A percentile compares a stretch with the other conserved stretches of the same genome.
Conservation (phyloP, 1,140 invertebrate genomes). For the Danaus plexippus region DNA sequence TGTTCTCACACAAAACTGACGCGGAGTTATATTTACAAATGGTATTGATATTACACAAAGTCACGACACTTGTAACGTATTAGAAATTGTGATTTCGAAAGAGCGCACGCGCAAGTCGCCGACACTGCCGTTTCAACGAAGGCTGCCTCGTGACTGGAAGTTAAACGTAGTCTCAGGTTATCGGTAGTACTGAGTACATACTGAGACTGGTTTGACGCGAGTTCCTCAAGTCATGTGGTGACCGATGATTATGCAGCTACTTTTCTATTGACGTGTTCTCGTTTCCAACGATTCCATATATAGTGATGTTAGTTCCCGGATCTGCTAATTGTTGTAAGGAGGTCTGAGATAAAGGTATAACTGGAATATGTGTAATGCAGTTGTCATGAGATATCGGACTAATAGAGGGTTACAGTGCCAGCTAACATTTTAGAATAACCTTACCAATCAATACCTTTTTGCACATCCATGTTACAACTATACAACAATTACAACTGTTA, state of each 20-base stretch:
- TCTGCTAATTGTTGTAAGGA: slow-evolving; percentile 17
- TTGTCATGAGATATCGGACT: slow-evolving; percentile 7
- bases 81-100: slow-evolving; percentile 34
- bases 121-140: slow-evolving; percentile 31
- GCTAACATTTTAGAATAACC: too few relatives aligned
- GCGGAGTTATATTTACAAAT: slow-evolving; percentile 19
- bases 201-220: slow-evolving; percentile 47
- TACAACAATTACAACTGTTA: too few relatives aligned
- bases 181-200: slow-evolving; percentile 29
- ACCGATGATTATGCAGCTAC: slow-evolving; percentile 37
- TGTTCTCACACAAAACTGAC: slow-evolving; percentile 34
- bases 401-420: too few relatives aligned
- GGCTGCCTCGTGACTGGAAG: slow-evolving; percentile 50
- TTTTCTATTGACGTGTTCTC: slow-evolving; percentile 32
- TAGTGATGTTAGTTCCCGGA: slow-evolving; percentile 23
- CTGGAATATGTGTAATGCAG: slow-evolving; percentile 32
- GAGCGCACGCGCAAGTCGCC: slow-evolving; percentile 35
- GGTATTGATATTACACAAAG: slow-evolving; percentile 17
- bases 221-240: slow-evolving; percentile 37
- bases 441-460: too few relatives aligned
- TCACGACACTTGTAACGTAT: slow-evolving; percentile 18
- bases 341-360: slow-evolving; percentile 24
- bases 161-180: slow-evolving; percentile 36
- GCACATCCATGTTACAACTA: too few relatives aligned
- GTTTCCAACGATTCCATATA: slow-evolving; percentile 24